These are phyloP conservation scores for Atrichornis clamosus DNA, from an alignment of 2,113 vertebrate species.

Conservation along the genomic window DNA sequence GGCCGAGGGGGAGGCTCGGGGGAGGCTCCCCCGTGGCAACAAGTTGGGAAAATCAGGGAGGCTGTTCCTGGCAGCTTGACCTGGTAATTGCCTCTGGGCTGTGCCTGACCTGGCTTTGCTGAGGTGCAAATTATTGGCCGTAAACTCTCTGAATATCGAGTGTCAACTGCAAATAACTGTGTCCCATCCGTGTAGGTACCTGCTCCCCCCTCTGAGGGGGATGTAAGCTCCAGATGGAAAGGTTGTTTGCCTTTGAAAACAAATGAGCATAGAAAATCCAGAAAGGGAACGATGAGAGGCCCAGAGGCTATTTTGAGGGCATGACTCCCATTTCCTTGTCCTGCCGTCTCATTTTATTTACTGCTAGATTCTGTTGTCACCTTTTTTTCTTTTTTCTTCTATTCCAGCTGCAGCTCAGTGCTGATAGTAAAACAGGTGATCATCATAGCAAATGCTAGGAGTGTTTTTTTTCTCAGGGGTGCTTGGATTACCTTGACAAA, in stretches of 20 bases:
- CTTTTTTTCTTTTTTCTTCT: not conserved
- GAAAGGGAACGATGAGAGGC: not conserved
- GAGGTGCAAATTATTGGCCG: not conserved
- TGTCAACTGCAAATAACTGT: not conserved
- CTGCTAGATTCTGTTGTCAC: not conserved
- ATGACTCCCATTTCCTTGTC: not conserved
- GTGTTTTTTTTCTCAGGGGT: not conserved
- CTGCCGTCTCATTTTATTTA: not conserved
- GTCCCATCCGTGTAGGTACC: not conserved
- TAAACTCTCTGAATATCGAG: not conserved
- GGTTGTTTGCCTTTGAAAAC: not conserved
- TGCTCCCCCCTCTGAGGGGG: not conserved
- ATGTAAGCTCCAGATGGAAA: not conserved
- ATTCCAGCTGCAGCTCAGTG: not conserved
- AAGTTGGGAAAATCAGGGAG: too few species aligned
- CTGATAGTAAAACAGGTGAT: not conserved
- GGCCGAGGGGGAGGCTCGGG: not conserved
- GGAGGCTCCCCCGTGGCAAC: fast-evolving
- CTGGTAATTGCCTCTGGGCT: not conserved
- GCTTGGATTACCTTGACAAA: not conserved
- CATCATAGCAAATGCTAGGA: not conserved
- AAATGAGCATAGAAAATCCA: not conserved
- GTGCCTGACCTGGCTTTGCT: fast-evolving
- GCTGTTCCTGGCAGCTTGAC: not conserved
- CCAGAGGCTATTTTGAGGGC: not conserved